A percentile compares a stretch with the other conserved stretches of the same genome.
Evolutionary conservation across 2,113 vertebrate species (phyloP).

Genomic region (Myocastor coypus): DNA sequence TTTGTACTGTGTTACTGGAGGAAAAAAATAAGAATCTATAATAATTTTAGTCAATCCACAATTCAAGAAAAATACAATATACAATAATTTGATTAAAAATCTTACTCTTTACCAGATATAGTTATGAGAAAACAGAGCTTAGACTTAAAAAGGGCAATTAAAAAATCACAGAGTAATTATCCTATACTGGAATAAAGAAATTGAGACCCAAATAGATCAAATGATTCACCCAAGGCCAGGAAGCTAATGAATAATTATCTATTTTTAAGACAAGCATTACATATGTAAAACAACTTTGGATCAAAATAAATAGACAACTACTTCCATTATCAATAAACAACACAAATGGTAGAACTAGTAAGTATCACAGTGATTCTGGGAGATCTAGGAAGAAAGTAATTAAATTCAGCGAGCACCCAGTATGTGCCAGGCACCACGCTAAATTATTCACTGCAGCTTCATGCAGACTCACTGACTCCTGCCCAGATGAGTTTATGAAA

Average conservation of each 20-base stretch:
- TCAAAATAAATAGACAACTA: neutral
- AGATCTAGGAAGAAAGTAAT: neutral
- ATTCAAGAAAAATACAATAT: too few species aligned
- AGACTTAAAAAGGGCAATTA: constrained; percentile 21
- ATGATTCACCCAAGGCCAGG: neutral
- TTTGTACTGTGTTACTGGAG: constrained; percentile 1
- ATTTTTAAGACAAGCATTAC: constrained; percentile 35
- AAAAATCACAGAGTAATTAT: constrained; percentile 22
- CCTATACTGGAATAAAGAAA: constrained; percentile 40
- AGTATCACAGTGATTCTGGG: neutral
- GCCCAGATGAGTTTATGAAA: neutral
- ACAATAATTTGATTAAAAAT: too few species aligned
- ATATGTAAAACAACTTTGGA: neutral
- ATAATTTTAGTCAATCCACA: constrained; percentile 39
- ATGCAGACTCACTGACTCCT: neutral
- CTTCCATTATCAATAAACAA: neutral
- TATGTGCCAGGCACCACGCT: neutral
- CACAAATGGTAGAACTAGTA: neutral
- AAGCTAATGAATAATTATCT: neutral
- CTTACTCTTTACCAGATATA: neutral
- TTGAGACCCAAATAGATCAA: neutral
- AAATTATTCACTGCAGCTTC: neutral
- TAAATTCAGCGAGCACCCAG: constrained; percentile 23
- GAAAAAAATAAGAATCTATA: neutral
- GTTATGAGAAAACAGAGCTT: constrained; percentile 32